Evolutionary conservation across 2,797 vertebrate species (phyloP).

Genomic region (Lepilemur ruficaudatus): DNA sequence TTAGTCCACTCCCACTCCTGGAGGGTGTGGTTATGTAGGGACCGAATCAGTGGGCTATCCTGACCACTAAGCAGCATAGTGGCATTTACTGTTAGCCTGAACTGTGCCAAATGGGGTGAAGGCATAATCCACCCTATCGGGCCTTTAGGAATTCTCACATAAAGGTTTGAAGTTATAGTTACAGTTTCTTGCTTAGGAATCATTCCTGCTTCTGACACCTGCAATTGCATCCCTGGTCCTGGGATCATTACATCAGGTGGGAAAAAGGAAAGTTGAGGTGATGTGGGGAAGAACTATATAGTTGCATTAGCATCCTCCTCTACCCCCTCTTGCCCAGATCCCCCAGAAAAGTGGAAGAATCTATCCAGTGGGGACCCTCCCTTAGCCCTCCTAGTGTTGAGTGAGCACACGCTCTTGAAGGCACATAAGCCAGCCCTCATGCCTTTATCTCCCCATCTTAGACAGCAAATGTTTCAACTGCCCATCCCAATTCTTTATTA

Average conservation of each 20-base stretch:
- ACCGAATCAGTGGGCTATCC: neutral
- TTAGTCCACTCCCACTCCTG: neutral
- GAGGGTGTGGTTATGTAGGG: neutral
- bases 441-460: neutral
- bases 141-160: neutral
- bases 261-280: neutral
- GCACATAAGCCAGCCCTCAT: neutral
- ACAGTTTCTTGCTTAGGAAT: neutral
- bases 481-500: neutral
- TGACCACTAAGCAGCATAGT: neutral
- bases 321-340: neutral
- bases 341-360: neutral
- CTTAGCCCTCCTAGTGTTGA: neutral
- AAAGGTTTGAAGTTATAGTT: neutral
- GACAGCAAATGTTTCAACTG: neutral
- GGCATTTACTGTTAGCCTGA: neutral
- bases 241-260: neutral
- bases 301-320: neutral
- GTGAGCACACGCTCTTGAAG: neutral
- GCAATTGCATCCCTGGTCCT: neutral
- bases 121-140: neutral
- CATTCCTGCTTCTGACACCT: neutral
- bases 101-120: neutral
- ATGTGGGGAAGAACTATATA: neutral
- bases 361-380: neutral